Conservation (phyloP, 2,113 vertebrate species). For the Plestiodon gilberti region DNA sequence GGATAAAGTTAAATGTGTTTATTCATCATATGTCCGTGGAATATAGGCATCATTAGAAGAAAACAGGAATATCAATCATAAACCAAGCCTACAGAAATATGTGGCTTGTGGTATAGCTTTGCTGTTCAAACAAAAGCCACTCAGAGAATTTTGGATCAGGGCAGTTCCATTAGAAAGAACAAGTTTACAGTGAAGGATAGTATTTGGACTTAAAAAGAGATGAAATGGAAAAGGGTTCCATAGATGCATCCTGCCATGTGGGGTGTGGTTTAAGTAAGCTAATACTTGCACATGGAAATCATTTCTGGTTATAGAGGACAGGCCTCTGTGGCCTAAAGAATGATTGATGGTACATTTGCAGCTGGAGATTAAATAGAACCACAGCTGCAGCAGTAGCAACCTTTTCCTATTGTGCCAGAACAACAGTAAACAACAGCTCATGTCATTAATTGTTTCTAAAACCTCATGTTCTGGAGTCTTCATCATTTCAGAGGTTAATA, state of each 20-base stretch:
- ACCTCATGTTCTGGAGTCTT: conserved; percentile 16
- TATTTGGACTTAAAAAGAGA: conserved; percentile 40
- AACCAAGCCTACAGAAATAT: conserved; percentile 48
- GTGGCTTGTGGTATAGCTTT: conserved; percentile 58
- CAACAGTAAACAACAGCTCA: conserved; percentile 1
- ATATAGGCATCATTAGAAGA: conserved; percentile 46
- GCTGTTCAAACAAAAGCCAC: conserved; percentile 18
- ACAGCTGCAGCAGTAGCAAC: conserved; percentile 24
- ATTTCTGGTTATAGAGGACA: conserved; percentile 41
- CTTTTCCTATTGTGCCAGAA: conserved; percentile 35
- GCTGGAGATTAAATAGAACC: conserved; percentile 37
- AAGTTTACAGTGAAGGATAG: conserved; percentile 39
- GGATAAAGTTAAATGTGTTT: conserved; percentile 47
- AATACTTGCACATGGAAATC: conserved; percentile 49
- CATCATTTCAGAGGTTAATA: conserved; percentile 14
- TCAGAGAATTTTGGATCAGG: background rate
- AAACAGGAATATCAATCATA: conserved; percentile 49
- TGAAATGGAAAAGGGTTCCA: conserved; percentile 36
- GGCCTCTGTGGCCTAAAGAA: conserved; percentile 29
- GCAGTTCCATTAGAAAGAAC: conserved; percentile 25
- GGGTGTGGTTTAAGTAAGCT: conserved; percentile 43
- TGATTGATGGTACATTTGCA: conserved; percentile 42
- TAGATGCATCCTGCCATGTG: conserved; percentile 25
- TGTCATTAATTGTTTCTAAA: conserved; percentile 21
- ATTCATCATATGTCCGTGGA: background rate